Conservation (phyloP, 2,888 invertebrate genomes). For the Leptinotarsa tumamoca region DNA sequence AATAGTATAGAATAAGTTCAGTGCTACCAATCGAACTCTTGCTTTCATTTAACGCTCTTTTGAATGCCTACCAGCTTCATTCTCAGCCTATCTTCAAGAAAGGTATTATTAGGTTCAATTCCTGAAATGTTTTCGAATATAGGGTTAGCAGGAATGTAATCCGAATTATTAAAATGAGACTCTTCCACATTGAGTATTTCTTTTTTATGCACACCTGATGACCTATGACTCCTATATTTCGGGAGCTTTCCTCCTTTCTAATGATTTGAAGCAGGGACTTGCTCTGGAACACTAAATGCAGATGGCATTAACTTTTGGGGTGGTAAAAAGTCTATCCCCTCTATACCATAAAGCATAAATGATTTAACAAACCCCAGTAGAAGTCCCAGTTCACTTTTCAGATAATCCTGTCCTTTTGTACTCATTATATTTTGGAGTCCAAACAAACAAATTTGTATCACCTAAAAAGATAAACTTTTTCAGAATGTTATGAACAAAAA, state of each 20-base stretch:
- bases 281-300: constrained; percentile 72
- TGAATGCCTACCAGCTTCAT: constrained; percentile 67
- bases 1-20: constrained; percentile 72
- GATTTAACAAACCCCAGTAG: constrained; percentile 72
- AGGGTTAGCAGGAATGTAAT: constrained; percentile 49
- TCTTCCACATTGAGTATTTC: constrained; percentile 42
- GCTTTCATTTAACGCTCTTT: constrained; percentile 66
- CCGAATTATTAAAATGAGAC: constrained; percentile 38
- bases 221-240: constrained; percentile 55
- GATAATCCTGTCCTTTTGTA: constrained; percentile 57
- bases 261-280: constrained; percentile 57
- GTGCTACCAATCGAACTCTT: constrained; percentile 76
- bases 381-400: constrained; percentile 65
- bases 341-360: constrained; percentile 69
- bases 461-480: constrained; percentile 61
- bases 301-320: constrained; percentile 72
- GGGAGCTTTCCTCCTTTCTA: constrained; percentile 76
- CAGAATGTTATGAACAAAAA: no score
- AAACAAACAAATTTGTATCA: constrained; percentile 65
- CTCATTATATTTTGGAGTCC: constrained; percentile 62
- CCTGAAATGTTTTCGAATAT: constrained; percentile 47
- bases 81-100: constrained; percentile 53
- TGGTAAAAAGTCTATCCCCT: constrained; percentile 66
- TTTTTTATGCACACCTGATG: constrained; percentile 46
- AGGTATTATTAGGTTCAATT: constrained; percentile 28